Conservation (phyloP, 2,797 vertebrate genomes). For the Hypotaenidia philippensis region DNA sequence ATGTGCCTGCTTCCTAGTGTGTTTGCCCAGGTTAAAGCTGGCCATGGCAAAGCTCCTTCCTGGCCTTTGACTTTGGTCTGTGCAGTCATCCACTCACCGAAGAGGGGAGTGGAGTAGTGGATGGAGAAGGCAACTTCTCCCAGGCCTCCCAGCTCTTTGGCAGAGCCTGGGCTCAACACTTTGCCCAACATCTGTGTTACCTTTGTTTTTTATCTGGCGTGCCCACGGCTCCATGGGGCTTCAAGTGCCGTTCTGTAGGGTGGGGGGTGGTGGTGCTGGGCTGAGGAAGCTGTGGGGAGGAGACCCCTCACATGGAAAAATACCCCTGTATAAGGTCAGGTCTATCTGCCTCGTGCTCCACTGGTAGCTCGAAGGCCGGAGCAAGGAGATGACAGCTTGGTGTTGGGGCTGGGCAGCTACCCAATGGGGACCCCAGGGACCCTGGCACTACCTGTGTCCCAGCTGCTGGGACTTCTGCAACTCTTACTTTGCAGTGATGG, state of each 20-base stretch:
- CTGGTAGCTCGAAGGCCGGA: not conserved
- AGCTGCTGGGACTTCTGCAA: not conserved
- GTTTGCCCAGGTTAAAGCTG: not conserved
- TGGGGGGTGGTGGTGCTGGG: not conserved
- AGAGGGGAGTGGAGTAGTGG: not conserved
- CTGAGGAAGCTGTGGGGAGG: not conserved
- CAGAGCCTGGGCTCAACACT: not conserved
- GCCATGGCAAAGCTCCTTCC: not conserved
- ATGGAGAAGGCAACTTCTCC: slow-evolving; percentile 25
- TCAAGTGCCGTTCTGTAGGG: not conserved
- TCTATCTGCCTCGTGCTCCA: not conserved
- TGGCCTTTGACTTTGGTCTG: not conserved
- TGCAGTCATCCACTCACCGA: rapidly evolving
- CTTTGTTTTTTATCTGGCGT: not conserved
- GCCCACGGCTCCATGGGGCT: rapidly evolving
- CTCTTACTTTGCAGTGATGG: rapidly evolving
- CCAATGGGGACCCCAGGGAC: not conserved
- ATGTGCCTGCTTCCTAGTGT: not conserved
- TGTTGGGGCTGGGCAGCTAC: not conserved
- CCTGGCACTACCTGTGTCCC: not conserved
- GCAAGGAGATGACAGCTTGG: rapidly evolving
- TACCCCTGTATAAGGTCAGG: too few species aligned
- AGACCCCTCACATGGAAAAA: rapidly evolving
- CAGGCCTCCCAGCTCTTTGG: not conserved
- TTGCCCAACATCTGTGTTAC: not conserved